A percentile compares a stretch with the other conserved stretches of the same genome.
Evolutionary conservation across 2,888 invertebrate genomes (phyloP).

Genomic region (Penaeus monodon): DNA sequence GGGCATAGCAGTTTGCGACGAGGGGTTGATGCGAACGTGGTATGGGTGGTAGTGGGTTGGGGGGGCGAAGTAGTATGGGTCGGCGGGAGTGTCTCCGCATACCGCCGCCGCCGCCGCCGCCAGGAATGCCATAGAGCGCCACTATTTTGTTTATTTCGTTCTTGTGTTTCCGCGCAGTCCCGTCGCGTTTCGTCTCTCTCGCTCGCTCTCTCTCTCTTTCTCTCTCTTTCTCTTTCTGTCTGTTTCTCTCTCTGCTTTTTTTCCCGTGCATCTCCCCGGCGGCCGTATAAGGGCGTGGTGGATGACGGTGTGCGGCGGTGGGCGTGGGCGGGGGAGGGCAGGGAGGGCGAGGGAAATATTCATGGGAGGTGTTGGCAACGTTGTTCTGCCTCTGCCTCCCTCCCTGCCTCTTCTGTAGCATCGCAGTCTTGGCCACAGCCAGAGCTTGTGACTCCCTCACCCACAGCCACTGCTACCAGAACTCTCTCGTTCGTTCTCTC

Average conservation of each 20-base stretch:
- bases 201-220: not conserved
- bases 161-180: not conserved
- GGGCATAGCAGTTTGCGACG: not conserved
- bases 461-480: too few species aligned
- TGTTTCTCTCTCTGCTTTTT: not conserved
- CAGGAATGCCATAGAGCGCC: not conserved
- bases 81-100: conserved; percentile 25
- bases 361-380: too few species aligned
- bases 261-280: not conserved
- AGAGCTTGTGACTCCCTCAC: too few species aligned
- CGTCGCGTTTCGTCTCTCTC: too few species aligned
- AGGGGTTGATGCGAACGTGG: conserved; percentile 6
- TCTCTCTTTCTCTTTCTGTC: not conserved
- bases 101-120: not conserved
- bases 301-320: not conserved
- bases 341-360: not conserved
- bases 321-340: not conserved
- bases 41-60: not conserved
- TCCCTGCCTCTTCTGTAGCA: too few species aligned
- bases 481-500: too few species aligned
- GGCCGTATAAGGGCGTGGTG: not conserved
- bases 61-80: not conserved
- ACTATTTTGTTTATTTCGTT: not conserved
- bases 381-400: too few species aligned
- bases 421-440: too few species aligned